A percentile compares a stretch with the other conserved stretches of the same genome.
These are phyloP conservation scores for Aphyosemion australe DNA, from an alignment of 2,113 vertebrate species.

Conservation along the genomic window DNA sequence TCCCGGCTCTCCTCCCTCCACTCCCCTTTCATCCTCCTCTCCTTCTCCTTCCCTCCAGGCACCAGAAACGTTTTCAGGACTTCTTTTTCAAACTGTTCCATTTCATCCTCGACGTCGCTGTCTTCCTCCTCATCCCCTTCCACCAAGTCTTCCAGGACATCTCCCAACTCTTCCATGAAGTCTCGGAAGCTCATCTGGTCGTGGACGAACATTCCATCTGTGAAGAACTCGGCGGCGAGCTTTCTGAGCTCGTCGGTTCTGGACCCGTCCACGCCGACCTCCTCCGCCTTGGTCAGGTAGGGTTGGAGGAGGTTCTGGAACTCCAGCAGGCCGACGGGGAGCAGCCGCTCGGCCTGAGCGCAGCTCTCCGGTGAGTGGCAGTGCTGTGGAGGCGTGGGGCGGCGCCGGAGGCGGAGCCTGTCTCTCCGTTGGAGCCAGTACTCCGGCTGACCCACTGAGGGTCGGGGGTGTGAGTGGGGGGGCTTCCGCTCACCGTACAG, in stretches of 20 bases:
- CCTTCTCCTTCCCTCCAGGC: conserved; percentile 29
- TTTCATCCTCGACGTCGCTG: conserved; percentile 74
- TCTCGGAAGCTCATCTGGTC: conserved; percentile 85
- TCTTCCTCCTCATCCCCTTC: conserved; percentile 58
- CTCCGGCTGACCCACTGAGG: conserved; percentile 42
- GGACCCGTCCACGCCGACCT: conserved; percentile 46
- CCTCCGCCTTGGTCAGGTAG: conserved; percentile 76
- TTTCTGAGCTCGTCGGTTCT: conserved; percentile 68
- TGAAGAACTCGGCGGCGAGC: conserved; percentile 76
- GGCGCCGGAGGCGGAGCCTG: conserved; percentile 70
- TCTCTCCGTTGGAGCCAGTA: conserved; percentile 68
- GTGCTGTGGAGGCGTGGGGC: conserved; percentile 64
- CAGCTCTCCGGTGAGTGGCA: conserved; percentile 80
- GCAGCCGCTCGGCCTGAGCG: conserved; percentile 81
- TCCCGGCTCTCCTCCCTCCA: conserved; percentile 53
- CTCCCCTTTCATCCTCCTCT: conserved; percentile 39
- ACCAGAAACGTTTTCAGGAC: conserved; percentile 69
- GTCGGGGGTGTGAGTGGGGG: conserved; percentile 34
- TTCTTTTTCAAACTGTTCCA: conserved; percentile 85
- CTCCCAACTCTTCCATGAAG: conserved; percentile 86
- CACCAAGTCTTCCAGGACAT: conserved; percentile 89
- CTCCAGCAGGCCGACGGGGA: conserved; percentile 76
- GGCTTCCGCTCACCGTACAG: conserved; percentile 31
- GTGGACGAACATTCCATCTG: conserved; percentile 82
- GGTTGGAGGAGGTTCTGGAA: conserved; percentile 81